Evolutionary conservation across 2,888 invertebrate genomes (phyloP).

Genomic region (Scelioninae gen. 2): DNA sequence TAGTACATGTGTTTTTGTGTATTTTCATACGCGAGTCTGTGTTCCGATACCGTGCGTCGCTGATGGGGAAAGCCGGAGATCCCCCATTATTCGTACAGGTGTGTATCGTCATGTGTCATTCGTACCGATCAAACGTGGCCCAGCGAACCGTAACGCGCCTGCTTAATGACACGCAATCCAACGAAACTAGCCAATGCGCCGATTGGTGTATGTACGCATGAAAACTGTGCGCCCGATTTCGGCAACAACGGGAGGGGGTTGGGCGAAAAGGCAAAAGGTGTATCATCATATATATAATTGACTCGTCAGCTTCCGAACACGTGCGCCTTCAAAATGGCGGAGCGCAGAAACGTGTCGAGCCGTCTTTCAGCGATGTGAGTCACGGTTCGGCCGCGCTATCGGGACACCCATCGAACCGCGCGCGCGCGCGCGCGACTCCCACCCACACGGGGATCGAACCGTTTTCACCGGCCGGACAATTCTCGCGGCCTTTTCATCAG

Average conservation of each 20-base stretch:
- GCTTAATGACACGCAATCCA: slow-evolving; percentile 66
- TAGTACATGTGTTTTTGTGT: slow-evolving; percentile 63
- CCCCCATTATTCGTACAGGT: slow-evolving; percentile 61
- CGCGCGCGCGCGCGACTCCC: slow-evolving; percentile 44
- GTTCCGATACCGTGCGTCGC: slow-evolving; percentile 43
- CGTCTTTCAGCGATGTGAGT: slow-evolving; percentile 57
- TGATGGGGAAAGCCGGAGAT: slow-evolving; percentile 48
- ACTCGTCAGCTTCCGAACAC: slow-evolving; percentile 57
- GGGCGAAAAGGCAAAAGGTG: too few species aligned
- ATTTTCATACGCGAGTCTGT: slow-evolving; percentile 60
- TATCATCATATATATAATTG: slow-evolving; percentile 53
- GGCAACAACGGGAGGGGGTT: too few species aligned
- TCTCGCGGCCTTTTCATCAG: slow-evolving; percentile 73
- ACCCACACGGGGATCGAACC: slow-evolving; percentile 67
- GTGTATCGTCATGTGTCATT: slow-evolving; percentile 61
- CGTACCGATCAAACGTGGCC: slow-evolving; percentile 63
- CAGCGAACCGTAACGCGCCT: slow-evolving; percentile 65
- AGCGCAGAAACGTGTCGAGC: slow-evolving; percentile 19
- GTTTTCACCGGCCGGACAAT: slow-evolving; percentile 70
- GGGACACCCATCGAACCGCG: slow-evolving; percentile 46
- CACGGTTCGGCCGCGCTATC: slow-evolving; percentile 54
- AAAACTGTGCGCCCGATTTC: too few species aligned
- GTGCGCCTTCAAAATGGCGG: slow-evolving; percentile 50
- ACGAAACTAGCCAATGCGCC: slow-evolving; percentile 53
- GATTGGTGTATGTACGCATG: slow-evolving; percentile 23